phyloP scores from a whole-genome alignment of 2,797 vertebrate species.

The Eulemur mongoz region DNA sequence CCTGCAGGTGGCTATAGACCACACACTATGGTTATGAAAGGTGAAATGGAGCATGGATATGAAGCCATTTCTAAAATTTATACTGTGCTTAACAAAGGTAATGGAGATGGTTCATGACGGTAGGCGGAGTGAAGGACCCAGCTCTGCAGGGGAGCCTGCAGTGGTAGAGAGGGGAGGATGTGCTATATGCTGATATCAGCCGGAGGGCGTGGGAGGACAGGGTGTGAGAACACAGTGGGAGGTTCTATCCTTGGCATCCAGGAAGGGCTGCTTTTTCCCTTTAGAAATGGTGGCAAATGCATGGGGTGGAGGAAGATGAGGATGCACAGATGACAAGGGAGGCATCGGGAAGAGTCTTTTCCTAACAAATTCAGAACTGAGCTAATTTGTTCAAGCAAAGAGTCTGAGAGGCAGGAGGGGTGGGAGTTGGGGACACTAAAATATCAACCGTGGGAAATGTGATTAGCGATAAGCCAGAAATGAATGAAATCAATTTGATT shows the following conservation, averaged over 20 bases:
- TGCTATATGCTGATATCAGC: accelerated
- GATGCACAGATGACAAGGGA: not conserved
- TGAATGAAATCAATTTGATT: not conserved
- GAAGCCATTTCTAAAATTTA: not conserved
- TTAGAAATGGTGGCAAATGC: not conserved
- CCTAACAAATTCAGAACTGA: not conserved
- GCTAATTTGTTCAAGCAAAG: not conserved
- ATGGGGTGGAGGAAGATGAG: no score
- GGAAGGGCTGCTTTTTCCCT: not conserved
- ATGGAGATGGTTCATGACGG: not conserved
- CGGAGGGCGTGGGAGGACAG: not conserved
- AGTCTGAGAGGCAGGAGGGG: not conserved
- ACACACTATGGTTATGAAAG: not conserved
- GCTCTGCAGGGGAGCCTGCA: not conserved
- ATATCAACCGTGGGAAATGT: not conserved
- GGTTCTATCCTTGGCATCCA: not conserved
- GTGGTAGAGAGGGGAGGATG: no score
- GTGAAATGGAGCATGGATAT: not conserved
- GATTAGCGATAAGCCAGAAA: not conserved
- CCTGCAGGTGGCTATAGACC: not conserved
- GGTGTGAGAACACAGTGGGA: not conserved
- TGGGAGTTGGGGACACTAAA: not conserved
- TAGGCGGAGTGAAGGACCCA: not conserved
- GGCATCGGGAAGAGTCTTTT: no score
- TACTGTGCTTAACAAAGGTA: no score